Conservation (phyloP, 2,888 invertebrate genomes). For the Lithophane ornitopus region DNA sequence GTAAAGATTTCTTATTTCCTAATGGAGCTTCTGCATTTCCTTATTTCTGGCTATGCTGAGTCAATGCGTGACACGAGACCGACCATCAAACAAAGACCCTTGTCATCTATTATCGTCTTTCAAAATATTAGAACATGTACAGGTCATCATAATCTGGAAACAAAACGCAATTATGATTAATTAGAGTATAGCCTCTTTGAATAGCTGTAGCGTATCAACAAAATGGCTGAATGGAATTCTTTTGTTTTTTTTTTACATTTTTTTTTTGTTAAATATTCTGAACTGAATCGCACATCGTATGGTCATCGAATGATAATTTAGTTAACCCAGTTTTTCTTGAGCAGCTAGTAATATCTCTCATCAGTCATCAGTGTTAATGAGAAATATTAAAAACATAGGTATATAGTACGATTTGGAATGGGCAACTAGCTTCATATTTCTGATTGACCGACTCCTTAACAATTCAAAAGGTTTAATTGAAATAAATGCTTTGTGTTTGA, state of each 20-base stretch:
- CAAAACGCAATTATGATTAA: conserved; percentile 80
- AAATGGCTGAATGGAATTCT: conserved; percentile 50
- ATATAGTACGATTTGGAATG: too few relatives aligned
- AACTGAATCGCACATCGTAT: conserved; percentile 6
- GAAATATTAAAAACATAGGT: too few relatives aligned
- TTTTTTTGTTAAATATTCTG: conserved; percentile 17
- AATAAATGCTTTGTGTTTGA: too few relatives aligned
- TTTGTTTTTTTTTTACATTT: conserved; percentile 25
- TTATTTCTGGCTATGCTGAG: conserved; percentile 66
- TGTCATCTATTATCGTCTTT: conserved; percentile 53
- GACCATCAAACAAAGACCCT: conserved; percentile 67
- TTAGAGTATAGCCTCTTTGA: conserved; percentile 71
- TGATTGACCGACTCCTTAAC: too few relatives aligned
- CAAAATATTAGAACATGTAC: conserved; percentile 21
- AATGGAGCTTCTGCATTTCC: conserved; percentile 30
- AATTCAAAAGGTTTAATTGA: too few relatives aligned
- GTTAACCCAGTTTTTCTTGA: conserved; percentile 10
- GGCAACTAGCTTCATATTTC: too few relatives aligned
- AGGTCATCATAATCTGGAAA: conserved; percentile 65
- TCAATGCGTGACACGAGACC: conserved; percentile 76
- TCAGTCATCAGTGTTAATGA: not conserved
- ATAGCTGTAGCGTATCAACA: conserved; percentile 47
- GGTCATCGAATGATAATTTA: conserved; percentile 31
- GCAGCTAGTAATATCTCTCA: not conserved
- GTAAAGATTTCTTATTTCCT: too few relatives aligned